Base-by-base conservation (phyloP, 2,797 vertebrate genomes). In the Erethizon dorsatum region DNA sequence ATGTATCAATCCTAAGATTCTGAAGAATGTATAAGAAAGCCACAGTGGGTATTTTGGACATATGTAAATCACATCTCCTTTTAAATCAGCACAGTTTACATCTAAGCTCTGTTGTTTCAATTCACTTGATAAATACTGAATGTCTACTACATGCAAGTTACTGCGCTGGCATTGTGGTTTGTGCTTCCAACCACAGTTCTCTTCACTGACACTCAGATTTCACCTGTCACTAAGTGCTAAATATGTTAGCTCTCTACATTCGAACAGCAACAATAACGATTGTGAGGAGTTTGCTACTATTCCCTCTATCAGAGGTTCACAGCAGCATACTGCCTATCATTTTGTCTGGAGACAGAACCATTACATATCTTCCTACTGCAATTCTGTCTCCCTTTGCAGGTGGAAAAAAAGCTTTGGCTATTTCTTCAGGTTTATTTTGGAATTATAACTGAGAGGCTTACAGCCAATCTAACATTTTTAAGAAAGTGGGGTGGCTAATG, bases 361-460 rank as follows among this genome's bases (percentile, higher is more conserved):
- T 54, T 31, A 80, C 28, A 18, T 10, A 63, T 67, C 45, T 93
- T 93, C n/a, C 61, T 52, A 90, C 67, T 78, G 33, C 79, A 94
- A 92, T 88, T 92, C 52, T 41, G 28, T 71, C 71, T 77, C 41
- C 33, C 17, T 15, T 56, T 83, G 12, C 61, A 45, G 57, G 67
- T 67, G 96, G 75, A 94, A 90, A 97, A 96, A 85, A 41, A 96
- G 28, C 13, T 56, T 37, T 94, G 37, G 37, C 13, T 75, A 65
- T 63, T 88, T 88, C 61, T 73, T 78, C 37, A 28, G 15, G 15
- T 33, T 78, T 78, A 31, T 52, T 50, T 78, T 52, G 28, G 47
- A 78, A 78, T 50, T 78, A 47, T 75, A 75, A 75, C 73, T 96
- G n/a, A 91, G 67, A 91, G 92, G 54, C 71, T 96, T 92, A 92